phyloP scores from a whole-genome alignment of 64 coral and sea anemone genomes.

The Montipora capricornis region DNA sequence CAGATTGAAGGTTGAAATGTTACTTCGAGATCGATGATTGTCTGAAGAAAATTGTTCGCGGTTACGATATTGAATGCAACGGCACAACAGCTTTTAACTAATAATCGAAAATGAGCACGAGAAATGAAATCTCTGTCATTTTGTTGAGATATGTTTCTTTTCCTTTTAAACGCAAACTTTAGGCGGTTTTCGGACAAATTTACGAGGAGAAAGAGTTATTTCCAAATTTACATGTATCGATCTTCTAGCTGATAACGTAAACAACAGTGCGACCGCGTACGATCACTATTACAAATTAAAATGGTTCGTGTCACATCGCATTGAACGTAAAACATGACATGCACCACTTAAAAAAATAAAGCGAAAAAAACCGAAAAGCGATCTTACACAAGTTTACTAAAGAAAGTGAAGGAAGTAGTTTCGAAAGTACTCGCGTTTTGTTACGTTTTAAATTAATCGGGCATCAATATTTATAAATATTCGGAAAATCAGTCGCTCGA shows the following conservation, averaged over 20 bases:
- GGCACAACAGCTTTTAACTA: background rate
- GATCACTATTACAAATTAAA: background rate
- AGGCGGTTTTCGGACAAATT: too few species aligned
- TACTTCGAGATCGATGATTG: background rate
- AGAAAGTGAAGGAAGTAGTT: conserved; percentile 22
- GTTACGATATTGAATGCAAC: conserved; percentile 2
- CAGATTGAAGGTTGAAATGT: too few species aligned
- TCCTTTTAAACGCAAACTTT: background rate
- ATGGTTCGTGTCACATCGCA: background rate
- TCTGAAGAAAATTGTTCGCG: background rate
- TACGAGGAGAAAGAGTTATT: too few species aligned
- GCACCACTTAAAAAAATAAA: background rate
- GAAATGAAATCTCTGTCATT: background rate
- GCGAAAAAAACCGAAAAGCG: background rate
- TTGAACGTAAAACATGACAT: background rate
- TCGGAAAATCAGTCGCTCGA: background rate
- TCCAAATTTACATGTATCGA: background rate
- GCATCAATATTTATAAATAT: conserved; percentile 6
- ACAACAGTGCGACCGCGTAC: background rate
- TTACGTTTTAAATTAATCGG: background rate
- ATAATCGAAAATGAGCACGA: background rate
- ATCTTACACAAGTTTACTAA: background rate
- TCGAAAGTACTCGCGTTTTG: background rate
- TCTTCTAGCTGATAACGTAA: background rate
- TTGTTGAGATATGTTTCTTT: background rate